Percentiles rank a stretch among this genome's conserved stretches.
Evolutionary conservation across 2,888 invertebrate genomes (phyloP).

Genomic region (Athetis lepigone): DNA sequence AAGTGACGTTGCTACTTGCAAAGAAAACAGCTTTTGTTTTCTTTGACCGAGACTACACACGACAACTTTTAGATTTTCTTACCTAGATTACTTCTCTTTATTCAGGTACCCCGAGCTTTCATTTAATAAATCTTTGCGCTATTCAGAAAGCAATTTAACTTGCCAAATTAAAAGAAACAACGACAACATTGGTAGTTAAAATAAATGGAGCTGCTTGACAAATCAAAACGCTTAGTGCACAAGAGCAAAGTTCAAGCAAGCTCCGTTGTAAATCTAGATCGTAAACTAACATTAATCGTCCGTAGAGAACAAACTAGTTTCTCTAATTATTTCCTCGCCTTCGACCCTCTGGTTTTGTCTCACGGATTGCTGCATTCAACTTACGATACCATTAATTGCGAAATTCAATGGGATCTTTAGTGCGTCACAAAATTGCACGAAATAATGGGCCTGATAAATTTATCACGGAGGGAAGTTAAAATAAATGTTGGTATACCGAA

Average conservation of each 20-base stretch:
- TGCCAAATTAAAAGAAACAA: conserved; percentile 15
- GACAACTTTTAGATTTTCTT: conserved; percentile 55
- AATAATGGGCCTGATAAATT: conserved; percentile 42
- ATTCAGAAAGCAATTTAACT: not conserved
- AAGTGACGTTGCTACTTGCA: conserved; percentile 64
- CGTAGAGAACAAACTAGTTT: conserved; percentile 80
- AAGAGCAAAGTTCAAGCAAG: conserved; percentile 73
- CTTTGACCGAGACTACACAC: conserved; percentile 57
- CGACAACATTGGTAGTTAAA: conserved; percentile 30
- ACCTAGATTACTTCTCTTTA: conserved; percentile 47
- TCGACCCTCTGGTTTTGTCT: conserved; percentile 80
- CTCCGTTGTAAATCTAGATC: conserved; percentile 75
- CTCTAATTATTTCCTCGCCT: conserved; percentile 84
- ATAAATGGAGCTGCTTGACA: conserved; percentile 53
- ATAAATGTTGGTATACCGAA: conserved; percentile 13
- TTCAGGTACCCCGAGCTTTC: conserved; percentile 27
- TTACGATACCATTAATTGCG: conserved; percentile 75
- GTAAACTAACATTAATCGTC: conserved; percentile 85
- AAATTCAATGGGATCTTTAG: conserved; percentile 68
- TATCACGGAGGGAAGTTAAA: conserved; percentile 24
- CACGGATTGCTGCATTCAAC: conserved; percentile 73
- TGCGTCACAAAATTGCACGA: conserved; percentile 53
- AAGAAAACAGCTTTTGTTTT: conserved; percentile 65
- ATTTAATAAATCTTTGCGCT: conserved; percentile 22
- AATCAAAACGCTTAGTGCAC: conserved; percentile 63